Evolutionary conservation across 2,888 invertebrate species (phyloP).

Genomic region (Microctonus hyperodae): DNA sequence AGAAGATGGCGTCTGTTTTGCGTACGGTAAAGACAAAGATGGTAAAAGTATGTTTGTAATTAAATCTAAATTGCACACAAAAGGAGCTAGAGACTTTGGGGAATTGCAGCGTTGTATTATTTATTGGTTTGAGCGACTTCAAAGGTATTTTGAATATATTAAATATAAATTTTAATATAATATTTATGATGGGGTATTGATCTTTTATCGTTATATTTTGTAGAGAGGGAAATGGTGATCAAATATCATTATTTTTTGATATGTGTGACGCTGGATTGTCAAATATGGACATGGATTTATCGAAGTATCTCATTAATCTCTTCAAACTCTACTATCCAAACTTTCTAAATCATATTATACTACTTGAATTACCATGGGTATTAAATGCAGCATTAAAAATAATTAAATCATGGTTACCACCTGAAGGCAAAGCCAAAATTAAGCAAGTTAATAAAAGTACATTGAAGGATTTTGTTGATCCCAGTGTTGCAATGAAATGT

Average conservation of each 20-base stretch:
- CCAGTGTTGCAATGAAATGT: constrained; percentile 75
- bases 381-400: constrained; percentile 90
- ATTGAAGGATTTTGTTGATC: constrained; percentile 76
- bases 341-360: constrained; percentile 86
- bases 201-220: neutral
- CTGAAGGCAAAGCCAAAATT: constrained; percentile 87
- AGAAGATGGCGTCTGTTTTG: constrained; percentile 79
- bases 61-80: constrained; percentile 80
- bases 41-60: constrained; percentile 80
- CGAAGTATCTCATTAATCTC: constrained; percentile 83
- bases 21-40: constrained; percentile 81
- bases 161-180: neutral
- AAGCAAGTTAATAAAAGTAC: constrained; percentile 82
- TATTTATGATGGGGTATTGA: no score
- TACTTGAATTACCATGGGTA: constrained; percentile 95
- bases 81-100: constrained; percentile 77
- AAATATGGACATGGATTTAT: constrained; percentile 92
- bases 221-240: constrained; percentile 76
- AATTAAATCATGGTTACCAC: constrained; percentile 85
- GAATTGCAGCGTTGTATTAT: constrained; percentile 82
- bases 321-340: constrained; percentile 90
- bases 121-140: constrained; percentile 85
- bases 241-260: constrained; percentile 88
- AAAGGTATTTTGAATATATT: constrained; percentile 65
- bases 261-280: constrained; percentile 86